Conservation (phyloP, 2,113 vertebrate genomes). For the Limanda limanda region DNA sequence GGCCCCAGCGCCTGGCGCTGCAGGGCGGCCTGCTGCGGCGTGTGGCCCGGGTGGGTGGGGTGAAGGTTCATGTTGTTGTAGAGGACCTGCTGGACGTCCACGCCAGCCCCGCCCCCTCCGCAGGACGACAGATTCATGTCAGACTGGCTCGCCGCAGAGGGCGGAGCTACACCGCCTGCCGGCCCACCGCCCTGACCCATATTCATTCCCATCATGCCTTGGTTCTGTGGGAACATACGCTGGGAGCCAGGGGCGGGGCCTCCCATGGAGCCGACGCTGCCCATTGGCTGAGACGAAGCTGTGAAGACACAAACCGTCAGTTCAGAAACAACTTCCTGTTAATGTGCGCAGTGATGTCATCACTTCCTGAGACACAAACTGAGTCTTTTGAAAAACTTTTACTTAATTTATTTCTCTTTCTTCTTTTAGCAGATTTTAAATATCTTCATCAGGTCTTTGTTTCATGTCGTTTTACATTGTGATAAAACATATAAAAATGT, state of each 20-base stretch:
- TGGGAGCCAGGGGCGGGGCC: conserved; percentile 85
- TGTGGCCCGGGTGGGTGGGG: conserved; percentile 64
- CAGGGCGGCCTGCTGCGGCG: conserved; percentile 74
- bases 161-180: conserved; percentile 70
- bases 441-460: too few species aligned
- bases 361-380: neutral
- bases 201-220: conserved; percentile 89
- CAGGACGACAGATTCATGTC: conserved; percentile 89
- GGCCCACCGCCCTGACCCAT: conserved; percentile 84
- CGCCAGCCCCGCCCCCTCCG: conserved; percentile 78
- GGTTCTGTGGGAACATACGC: conserved; percentile 90
- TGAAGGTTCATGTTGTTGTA: conserved; percentile 88
- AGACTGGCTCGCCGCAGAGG: conserved; percentile 82
- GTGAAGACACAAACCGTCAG: conserved; percentile 42
- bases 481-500: too few species aligned
- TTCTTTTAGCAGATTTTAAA: too few species aligned
- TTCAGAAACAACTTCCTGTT: neutral
- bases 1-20: conserved; percentile 85
- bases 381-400: neutral
- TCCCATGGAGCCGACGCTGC: conserved; percentile 85
- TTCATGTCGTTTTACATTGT: too few species aligned
- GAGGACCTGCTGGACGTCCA: conserved; percentile 86
- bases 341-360: neutral
- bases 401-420: too few species aligned
- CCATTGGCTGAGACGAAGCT: conserved; percentile 89